phyloP scores from a whole-genome alignment of 2,113 vertebrate genomes.

The Malaclemys terrapin region DNA sequence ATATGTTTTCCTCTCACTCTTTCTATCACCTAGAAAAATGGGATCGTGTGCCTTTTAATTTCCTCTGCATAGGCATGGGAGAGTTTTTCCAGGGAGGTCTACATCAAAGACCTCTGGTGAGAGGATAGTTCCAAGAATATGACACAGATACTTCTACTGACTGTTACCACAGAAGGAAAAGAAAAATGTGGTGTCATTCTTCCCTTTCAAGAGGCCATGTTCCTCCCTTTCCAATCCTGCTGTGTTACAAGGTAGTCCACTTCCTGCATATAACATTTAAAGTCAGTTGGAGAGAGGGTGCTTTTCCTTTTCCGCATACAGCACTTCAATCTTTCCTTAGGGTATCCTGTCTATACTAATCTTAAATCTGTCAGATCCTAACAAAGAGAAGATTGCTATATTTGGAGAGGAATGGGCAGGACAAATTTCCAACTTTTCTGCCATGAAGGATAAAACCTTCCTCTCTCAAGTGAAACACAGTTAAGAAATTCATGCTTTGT shows the following conservation, averaged over 20 bases:
- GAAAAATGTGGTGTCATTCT: background rate
- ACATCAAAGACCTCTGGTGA: conserved; percentile 12
- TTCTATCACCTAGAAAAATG: background rate
- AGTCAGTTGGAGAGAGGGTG: background rate
- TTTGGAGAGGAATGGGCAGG: conserved; percentile 54
- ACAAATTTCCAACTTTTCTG: conserved; percentile 66
- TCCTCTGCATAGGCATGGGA: conserved; percentile 3
- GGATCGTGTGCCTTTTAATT: background rate
- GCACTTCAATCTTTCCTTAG: conserved; percentile 21
- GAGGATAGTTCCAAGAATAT: conserved; percentile 18
- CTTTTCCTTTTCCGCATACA: conserved; percentile 10
- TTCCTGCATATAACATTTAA: background rate
- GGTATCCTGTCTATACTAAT: conserved; percentile 33
- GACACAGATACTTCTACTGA: background rate
- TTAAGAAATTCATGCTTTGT: conserved; percentile 62
- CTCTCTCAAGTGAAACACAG: conserved; percentile 67
- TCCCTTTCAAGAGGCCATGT: background rate
- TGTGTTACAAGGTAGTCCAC: background rate
- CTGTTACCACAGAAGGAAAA: background rate
- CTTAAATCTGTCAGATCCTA: conserved; percentile 37
- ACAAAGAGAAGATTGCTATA: conserved; percentile 16
- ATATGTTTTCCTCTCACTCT: background rate
- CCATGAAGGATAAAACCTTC: conserved; percentile 59
- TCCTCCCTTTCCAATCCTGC: background rate
- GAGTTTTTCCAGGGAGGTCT: conserved; percentile 16